A percentile compares a stretch with the other conserved stretches of the same genome.
Evolutionary conservation across 1,140 invertebrate genomes (phyloP).

Genomic region (Trichonephila inaurata): DNA sequence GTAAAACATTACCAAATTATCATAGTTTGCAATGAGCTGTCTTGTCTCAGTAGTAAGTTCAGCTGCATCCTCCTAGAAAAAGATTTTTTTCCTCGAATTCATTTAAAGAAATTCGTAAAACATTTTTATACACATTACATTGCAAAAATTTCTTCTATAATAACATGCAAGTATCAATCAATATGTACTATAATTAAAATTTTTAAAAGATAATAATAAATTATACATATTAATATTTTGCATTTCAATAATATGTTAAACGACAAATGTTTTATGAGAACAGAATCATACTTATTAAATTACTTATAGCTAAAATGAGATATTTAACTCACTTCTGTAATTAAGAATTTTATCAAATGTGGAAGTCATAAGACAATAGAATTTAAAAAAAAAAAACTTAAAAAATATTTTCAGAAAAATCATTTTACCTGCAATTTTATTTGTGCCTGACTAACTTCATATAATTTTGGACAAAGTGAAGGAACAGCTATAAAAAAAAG

Average conservation of each 20-base stretch:
- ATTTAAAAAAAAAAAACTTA: too few relatives aligned
- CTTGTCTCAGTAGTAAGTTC: conserved; percentile 60
- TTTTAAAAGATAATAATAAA: too few relatives aligned
- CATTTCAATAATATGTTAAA: too few relatives aligned
- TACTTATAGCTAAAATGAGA: not conserved
- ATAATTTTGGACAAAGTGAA: conserved; percentile 58
- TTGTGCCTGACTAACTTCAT: conserved; percentile 63
- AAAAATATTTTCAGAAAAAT: not conserved
- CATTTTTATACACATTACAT: not conserved
- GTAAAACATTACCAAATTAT: conserved; percentile 65
- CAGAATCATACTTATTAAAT: too few relatives aligned
- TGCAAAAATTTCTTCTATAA: too few relatives aligned
- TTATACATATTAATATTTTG: too few relatives aligned
- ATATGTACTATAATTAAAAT: too few relatives aligned
- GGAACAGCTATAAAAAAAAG: conserved; percentile 47
- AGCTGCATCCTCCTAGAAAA: conserved; percentile 56
- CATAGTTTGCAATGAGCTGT: conserved; percentile 67
- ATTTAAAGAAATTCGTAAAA: not conserved
- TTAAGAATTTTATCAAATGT: not conserved
- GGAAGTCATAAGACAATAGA: too few relatives aligned
- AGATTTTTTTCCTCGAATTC: not conserved
- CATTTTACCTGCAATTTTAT: conserved; percentile 55
- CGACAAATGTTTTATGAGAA: too few relatives aligned
- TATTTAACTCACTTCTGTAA: not conserved
- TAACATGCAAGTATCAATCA: too few relatives aligned